Base-by-base conservation (phyloP, 1,140 invertebrate genomes). In the Lordiphosa mommai region DNA sequence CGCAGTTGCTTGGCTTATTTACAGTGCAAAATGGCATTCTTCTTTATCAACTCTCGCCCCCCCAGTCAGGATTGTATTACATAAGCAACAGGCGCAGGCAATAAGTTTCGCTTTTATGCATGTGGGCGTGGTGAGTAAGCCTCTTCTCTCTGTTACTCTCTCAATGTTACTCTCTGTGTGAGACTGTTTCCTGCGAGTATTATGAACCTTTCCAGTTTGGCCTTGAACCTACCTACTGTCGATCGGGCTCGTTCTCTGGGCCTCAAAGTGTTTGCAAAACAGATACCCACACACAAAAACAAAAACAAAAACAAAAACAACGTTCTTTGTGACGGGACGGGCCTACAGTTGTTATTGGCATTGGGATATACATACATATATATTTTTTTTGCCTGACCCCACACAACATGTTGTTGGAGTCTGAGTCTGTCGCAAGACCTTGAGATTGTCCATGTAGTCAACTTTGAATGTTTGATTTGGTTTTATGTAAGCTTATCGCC, bases 151-250 rank as follows among this genome's bases (percentile, higher is more conserved):
- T 41, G 13, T 38, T 14, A 16, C 38, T 43, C 40, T 43, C 20
- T 27, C 0, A 23, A 23, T 23, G 20, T 23, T 4, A 5, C 38
- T 36, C 34, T 36, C 12, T 36, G 10, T 36, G 40, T 14, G 8
- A 14, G 37, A 10, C 40, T 43, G 40, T 43, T 43, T 43, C 30
- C 44, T 47, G 53, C 43, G 49, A 76, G 53, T 56, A 65, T 82
- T 76, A 67, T 82, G 74, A 80, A 80, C 74, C 74, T 76, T 82
- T 73, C 76, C 67, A 77, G 53, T 74, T 58, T 80, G 74, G 74
- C 74, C 74, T 80, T 80, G 74, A 80, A 80, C 74, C 74, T 80
- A 56, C 76, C 38, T 65, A 50, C 40, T 58, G 48, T 51, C 63
- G 64, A 68, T 68, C 64, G 50, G 52, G 23, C 59, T 48, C 20